Evolutionary conservation across 2,888 invertebrate species (phyloP), one percentile per base, ranked within the genome.

Genomic region (Pseudeuparius sepicola): DNA sequence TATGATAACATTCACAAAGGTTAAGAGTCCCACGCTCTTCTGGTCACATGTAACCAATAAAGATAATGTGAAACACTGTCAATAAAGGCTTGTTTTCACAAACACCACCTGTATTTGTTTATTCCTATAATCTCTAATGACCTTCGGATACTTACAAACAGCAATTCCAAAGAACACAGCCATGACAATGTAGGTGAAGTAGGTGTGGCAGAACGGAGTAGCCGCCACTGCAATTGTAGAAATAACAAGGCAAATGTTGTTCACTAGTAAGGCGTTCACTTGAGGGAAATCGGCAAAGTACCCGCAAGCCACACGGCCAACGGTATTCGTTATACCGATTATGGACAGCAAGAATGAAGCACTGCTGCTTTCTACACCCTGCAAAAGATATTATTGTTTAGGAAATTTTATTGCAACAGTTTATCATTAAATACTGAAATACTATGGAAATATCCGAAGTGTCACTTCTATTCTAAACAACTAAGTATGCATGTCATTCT

Each of bases 321-420:
- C 60, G 0, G 93, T 96, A 64, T 96, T 96, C 17, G 93, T 92
- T 43, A 94, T 92, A 40, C 89, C 89, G 53, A 89, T 88, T 40
- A 85, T 79, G 1, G 85, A 86, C 14, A 86, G 56, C 36, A 86
- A 64, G 60, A 79, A 79, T 2, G 84, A 78, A 1, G 89, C 88
- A 46, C 75, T 69, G 13, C 69, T 70, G 10, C 66, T 62, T 17
- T 78, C 79, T 32, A 89, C 78, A 42, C 78, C 78, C 82, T 84
- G 61, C 3, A 67, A 66, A 35, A 14, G 15, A 15, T 31, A 18
- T n/a, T n/a, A n/a, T n/a, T n/a, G n/a, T n/a, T n/a, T n/a, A n/a
- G n/a, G n/a, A n/a, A n/a, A n/a, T n/a, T n/a, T n/a, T n/a, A n/a
- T n/a, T n/a, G n/a, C n/a, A n/a, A n/a, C n/a, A n/a, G n/a, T n/a